Base-by-base conservation (phyloP, 2,888 invertebrate genomes). In the Heliconius erato region DNA sequence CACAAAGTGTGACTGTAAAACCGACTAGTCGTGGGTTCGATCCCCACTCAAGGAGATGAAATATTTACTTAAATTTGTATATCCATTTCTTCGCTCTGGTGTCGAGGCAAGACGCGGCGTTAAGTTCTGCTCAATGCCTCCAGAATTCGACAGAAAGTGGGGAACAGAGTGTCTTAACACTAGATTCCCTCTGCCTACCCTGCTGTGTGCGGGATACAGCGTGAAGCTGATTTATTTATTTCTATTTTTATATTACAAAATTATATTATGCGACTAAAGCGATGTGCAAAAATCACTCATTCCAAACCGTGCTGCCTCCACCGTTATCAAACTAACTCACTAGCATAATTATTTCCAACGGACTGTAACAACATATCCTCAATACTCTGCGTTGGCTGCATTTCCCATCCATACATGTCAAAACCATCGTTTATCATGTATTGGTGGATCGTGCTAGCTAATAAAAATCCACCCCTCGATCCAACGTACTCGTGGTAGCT, bases 401-500 rank as follows among this genome's bases (percentile, higher is more conserved):
- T 86, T 88, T 95, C 95, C 88, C 93, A 90, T 63, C 94, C 95
- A 65, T 90, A 89, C 7, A 91, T 90, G 0, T 88, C 86, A 28
- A 93, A 84, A 5, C 92, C 92, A 65, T 91, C 91, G 1, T 88
- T 87, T 11, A 95, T 92, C 94, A 96, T 94, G 87, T 92, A 94
- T 86, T 97, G 96, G 78, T 98, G 97, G 85, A 99, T 92, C 0
- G 97, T 97, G 84, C 97, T 97, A 94, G 98, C 97, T 91, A 98
- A 96, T 32, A 98, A 95, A 87, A 97, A 97, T 87, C 99, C 99
- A 11, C 98, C 98, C 84, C 97, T 96, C 19, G 95, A 94, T 0
- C 98, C 98, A 12, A 97, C 97, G 0, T 97, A 95, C 87, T 97
- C 96, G 71, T 95, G 93, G 88, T 97, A 97, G 0, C 98, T 98